phyloP scores from a whole-genome alignment of 2,113 vertebrate species.

The Polyodon spathula region DNA sequence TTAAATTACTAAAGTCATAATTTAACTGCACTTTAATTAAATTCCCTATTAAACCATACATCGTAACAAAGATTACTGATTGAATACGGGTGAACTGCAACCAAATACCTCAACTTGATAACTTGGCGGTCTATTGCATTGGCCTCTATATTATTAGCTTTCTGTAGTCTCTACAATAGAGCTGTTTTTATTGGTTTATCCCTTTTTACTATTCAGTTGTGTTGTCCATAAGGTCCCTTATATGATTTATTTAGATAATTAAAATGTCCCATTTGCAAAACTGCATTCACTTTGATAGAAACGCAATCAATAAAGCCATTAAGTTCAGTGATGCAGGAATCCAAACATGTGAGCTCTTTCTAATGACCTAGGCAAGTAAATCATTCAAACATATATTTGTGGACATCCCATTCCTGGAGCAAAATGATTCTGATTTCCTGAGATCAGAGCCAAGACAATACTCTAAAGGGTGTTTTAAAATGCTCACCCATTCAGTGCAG shows the following conservation, averaged over 20 bases:
- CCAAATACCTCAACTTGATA: constrained; percentile 5
- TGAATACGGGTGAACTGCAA: constrained; percentile 16
- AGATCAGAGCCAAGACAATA: background rate
- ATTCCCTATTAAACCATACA: constrained; percentile 35
- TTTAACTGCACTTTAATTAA: constrained; percentile 33
- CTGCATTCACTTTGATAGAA: constrained; percentile 29
- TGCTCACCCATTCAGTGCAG: constrained; percentile 11
- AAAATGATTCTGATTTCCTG: constrained; percentile 4
- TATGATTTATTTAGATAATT: constrained; percentile 37
- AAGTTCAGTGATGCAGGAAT: constrained; percentile 31
- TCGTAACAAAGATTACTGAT: constrained; percentile 19
- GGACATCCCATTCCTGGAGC: constrained; percentile 21
- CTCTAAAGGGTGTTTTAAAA: constrained; percentile 9
- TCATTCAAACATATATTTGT: constrained; percentile 31
- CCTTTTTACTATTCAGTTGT: constrained; percentile 6
- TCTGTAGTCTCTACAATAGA: constrained; percentile 4
- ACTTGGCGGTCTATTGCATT: background rate
- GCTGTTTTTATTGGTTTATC: background rate
- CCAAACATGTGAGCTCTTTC: constrained; percentile 29
- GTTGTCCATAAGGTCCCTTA: constrained; percentile 2
- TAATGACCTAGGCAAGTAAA: constrained; percentile 31
- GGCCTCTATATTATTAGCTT: background rate
- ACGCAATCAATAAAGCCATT: constrained; percentile 42
- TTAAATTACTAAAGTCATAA: constrained; percentile 28
- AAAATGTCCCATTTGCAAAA: constrained; percentile 38